Evolutionary conservation across 1,140 invertebrate species (phyloP).

Genomic region (Ips nitidus): DNA sequence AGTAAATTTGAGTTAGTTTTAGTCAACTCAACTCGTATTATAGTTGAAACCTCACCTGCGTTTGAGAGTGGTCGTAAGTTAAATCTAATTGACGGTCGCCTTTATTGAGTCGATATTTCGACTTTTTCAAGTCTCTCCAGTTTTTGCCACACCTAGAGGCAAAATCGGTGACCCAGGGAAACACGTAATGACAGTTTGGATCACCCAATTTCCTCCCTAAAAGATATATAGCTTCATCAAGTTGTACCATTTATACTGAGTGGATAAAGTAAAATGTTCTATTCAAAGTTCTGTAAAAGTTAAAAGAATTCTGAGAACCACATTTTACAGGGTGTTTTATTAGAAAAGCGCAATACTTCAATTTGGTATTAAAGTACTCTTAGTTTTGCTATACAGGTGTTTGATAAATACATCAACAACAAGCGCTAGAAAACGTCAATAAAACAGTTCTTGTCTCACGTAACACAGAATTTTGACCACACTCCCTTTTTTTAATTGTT

Average conservation of each 20-base stretch:
- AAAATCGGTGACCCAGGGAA: conserved; percentile 98
- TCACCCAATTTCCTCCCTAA: conserved; percentile 67
- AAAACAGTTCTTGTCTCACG: not conserved
- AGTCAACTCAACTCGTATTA: not conserved
- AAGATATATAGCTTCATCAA: not conserved
- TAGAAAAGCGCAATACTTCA: too few species aligned
- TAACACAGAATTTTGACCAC: too few species aligned
- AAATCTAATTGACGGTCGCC: conserved; percentile 94
- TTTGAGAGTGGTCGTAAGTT: conserved; percentile 70
- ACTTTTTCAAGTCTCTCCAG: conserved; percentile 91
- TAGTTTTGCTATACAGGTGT: too few species aligned
- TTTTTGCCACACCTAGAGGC: conserved; percentile 73
- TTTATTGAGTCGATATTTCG: conserved; percentile 95
- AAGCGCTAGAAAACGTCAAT: not conserved
- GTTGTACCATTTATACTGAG: too few species aligned
- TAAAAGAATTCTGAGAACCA: not conserved
- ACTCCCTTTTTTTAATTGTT: too few species aligned
- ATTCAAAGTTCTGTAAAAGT: not conserved
- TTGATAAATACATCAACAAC: not conserved
- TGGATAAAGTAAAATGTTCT: too few species aligned
- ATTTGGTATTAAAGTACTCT: too few species aligned
- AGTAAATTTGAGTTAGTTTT: not conserved
- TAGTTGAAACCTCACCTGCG: conserved; percentile 50
- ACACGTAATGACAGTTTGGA: conserved; percentile 90
- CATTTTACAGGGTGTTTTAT: too few species aligned